Evolutionary conservation across 2,113 vertebrate species (phyloP), one percentile per base, ranked within the genome.

Genomic region (Meriones unguiculatus): DNA sequence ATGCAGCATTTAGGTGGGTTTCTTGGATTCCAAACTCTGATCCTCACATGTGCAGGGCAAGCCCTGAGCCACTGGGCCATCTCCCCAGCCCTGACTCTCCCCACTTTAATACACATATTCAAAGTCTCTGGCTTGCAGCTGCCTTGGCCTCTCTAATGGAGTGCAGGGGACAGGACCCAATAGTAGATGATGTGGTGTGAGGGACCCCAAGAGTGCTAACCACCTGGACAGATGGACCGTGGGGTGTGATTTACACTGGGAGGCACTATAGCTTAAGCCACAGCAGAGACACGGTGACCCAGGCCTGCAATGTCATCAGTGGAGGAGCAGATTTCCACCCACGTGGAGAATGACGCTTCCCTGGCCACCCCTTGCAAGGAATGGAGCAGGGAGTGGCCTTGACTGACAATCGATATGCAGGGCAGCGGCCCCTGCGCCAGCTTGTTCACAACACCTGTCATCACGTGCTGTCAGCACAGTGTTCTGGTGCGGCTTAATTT

Each of bases 361-460:
- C 0, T 12, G 75, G n/a, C 78, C n/a, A 76, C 96, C 94, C 96
- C 96, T 62, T 62, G 93, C 73, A 28, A 67, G 75, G 73, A 93
- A 93, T 73, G 30, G 2, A 96, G 73, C 1, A 76, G 65, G 93
- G 38, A 70, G 90, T 95, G 98, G 97, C 97, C 91, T 0, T 98
- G 98, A 98, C 96, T 98, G 98, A 98, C 98, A 98, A 65, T 15
- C 88, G 97, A 95, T 95, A 73, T 10, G 72, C 62, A 59, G 98
- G 98, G 98, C 98, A 96, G 95, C 76, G 97, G 97, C 97, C 97
- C 84, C 87, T 0, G 0, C 65, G 96, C 98, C 98, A 97, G 67
- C 98, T 94, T 90, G 96, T 98, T 99, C 98, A 97, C 98, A 98
- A 96, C 98, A 98, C 97, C 98, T 98, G 98, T 98, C 98, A 98